Evolutionary conservation across 2,888 invertebrate species (phyloP).

Genomic region (Heliconius ethilla): DNA sequence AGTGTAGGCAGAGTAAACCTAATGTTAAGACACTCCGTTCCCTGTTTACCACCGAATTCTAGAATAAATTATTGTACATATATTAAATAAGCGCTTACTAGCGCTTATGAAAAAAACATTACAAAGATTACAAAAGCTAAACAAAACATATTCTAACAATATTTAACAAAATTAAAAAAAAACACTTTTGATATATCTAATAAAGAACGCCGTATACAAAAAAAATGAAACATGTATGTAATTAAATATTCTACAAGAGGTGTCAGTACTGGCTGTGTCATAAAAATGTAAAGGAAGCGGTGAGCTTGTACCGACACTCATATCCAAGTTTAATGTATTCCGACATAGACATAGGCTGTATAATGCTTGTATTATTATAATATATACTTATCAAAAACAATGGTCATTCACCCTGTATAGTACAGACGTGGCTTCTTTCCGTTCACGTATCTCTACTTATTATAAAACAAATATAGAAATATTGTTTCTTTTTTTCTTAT

Average conservation of each 20-base stretch:
- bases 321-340: slow-evolving; percentile 70
- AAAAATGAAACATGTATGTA: slow-evolving; percentile 28
- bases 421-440: background rate
- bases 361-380: slow-evolving; percentile 76
- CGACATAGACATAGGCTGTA: slow-evolving; percentile 65
- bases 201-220: slow-evolving; percentile 14
- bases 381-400: slow-evolving; percentile 68
- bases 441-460: background rate
- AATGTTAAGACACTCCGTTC: too few relatives aligned
- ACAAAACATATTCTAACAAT: too few relatives aligned
- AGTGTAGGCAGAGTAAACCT: too few relatives aligned
- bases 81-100: too few relatives aligned
- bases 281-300: slow-evolving; percentile 47
- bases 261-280: slow-evolving; percentile 36
- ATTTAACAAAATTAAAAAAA: background rate
- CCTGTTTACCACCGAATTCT: too few relatives aligned
- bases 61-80: too few relatives aligned
- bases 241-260: slow-evolving; percentile 35
- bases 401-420: slow-evolving; percentile 64
- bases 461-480: background rate
- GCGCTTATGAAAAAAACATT: too few relatives aligned
- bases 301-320: slow-evolving; percentile 50
- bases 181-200: background rate
- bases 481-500: background rate
- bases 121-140: too few relatives aligned